Evolutionary conservation across 35 echinoderm and acorn worm species (phyloP).

Genomic region (Lytechinus pictus): DNA sequence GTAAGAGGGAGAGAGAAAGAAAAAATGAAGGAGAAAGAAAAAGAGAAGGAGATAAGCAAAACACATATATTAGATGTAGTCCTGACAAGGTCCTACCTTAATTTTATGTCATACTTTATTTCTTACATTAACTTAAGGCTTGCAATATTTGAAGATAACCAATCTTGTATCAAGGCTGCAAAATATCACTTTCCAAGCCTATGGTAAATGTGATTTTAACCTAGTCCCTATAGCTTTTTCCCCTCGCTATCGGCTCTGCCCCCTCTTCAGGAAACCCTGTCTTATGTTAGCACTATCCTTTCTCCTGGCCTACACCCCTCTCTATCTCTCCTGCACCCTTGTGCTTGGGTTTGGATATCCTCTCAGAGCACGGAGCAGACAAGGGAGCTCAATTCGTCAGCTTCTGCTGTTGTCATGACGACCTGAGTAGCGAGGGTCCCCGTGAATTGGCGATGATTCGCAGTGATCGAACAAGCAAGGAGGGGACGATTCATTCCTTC

Average conservation of each 20-base stretch:
- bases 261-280: not conserved
- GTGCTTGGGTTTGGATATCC: not conserved
- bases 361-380: not conserved
- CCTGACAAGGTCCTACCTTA: not conserved
- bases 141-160: not conserved
- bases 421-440: not conserved
- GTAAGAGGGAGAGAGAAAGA: not conserved
- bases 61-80: not conserved
- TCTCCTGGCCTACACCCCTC: not conserved
- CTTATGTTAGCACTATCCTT: not conserved
- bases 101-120: not conserved
- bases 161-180: not conserved
- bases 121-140: not conserved
- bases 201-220: not conserved
- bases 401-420: constrained; percentile 17
- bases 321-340: not conserved
- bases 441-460: constrained; percentile 16
- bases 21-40: not conserved
- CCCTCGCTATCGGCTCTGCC: not conserved
- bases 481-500: not conserved
- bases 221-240: not conserved
- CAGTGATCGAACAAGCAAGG: not conserved
- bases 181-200: not conserved
- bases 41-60: not conserved
- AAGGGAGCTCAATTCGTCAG: not conserved